Conservation (phyloP, 2,888 invertebrate species). For the Capitulum mitella region DNA sequence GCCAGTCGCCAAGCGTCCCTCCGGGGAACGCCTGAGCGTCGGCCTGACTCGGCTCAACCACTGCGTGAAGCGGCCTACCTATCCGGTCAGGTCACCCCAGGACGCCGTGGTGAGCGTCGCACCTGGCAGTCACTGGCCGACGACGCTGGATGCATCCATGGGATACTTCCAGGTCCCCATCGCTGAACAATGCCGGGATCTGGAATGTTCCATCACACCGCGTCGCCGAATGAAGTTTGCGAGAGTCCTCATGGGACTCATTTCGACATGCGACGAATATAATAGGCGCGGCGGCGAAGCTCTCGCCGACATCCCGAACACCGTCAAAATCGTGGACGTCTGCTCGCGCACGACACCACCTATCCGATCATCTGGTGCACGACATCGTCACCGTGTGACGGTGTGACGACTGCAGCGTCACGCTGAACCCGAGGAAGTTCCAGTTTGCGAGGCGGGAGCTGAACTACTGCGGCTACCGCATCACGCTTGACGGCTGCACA, state of each 20-base stretch:
- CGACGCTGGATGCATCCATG: neutral
- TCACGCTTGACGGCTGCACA: conserved; percentile 17
- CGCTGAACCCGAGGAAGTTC: too few species aligned
- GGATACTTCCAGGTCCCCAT: conserved; percentile 16
- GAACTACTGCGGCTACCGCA: conserved; percentile 27
- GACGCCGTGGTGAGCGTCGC: neutral
- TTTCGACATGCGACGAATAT: neutral
- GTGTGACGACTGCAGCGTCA: too few species aligned
- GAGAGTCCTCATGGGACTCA: conserved; percentile 20
- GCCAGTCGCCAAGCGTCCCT: conserved; percentile 1
- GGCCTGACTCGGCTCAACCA: conserved; percentile 25
- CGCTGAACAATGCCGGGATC: conserved; percentile 5
- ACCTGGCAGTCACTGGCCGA: neutral
- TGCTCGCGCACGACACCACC: too few species aligned
- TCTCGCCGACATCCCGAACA: too few species aligned
- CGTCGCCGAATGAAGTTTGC: neutral
- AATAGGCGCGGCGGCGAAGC: neutral
- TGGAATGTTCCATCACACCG: neutral
- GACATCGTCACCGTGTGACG: too few species aligned
- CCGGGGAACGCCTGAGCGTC: conserved; percentile 19
- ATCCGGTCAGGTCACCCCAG: neutral
- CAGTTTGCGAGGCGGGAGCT: too few species aligned
- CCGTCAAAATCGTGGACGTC: too few species aligned
- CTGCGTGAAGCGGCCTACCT: neutral
- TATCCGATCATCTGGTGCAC: too few species aligned